Evolutionary conservation across 2,113 vertebrate species (phyloP).

Genomic region (Stercorarius parasiticus): DNA sequence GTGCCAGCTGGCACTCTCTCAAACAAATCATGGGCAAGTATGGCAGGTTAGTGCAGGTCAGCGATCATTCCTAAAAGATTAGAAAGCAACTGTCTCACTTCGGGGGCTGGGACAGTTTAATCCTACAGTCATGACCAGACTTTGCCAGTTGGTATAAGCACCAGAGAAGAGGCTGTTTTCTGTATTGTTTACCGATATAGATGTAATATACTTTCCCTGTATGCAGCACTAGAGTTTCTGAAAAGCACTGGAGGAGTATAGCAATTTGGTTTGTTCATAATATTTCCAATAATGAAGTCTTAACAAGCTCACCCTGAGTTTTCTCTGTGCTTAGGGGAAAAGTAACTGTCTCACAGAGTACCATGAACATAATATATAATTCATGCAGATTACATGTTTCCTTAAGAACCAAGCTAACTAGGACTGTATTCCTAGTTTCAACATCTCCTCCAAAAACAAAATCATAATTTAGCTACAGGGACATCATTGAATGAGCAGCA

Average conservation of each 20-base stretch:
- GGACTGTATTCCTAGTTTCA: background rate
- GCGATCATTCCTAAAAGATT: background rate
- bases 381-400: background rate
- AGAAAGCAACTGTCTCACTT: background rate
- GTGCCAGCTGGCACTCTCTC: background rate
- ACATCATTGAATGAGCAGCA: background rate
- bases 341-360: background rate
- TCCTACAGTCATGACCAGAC: background rate
- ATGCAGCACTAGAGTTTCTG: background rate
- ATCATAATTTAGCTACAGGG: background rate
- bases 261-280: background rate
- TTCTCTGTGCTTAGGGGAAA: background rate
- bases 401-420: background rate
- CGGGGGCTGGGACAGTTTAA: background rate
- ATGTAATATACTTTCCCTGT: background rate
- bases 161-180: background rate
- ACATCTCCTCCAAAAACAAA: background rate
- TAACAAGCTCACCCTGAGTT: background rate
- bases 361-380: background rate
- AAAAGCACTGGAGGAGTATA: background rate
- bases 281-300: background rate
- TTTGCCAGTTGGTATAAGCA: background rate
- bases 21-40: background rate
- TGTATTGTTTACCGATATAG: background rate
- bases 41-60: background rate